Percentiles rank a stretch among this genome's conserved stretches.
Evolutionary conservation across 1,140 invertebrate species (phyloP).

Genomic region (Tenebrio molitor): DNA sequence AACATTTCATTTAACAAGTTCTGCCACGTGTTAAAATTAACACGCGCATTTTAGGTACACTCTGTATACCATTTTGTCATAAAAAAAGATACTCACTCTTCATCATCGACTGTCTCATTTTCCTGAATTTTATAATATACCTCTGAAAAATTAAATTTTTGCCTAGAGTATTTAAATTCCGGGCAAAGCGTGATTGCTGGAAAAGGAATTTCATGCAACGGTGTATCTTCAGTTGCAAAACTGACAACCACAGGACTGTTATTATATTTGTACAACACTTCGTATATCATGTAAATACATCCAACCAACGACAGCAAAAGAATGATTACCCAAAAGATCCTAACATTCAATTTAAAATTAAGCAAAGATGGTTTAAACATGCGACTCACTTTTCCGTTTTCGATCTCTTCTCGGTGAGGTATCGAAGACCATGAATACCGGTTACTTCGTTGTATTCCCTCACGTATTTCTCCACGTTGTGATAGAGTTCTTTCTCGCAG

Average conservation of each 20-base stretch:
- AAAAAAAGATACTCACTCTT: not conserved
- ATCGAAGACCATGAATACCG: constrained; percentile 50
- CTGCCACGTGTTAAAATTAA: too few species aligned
- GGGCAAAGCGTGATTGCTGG: constrained; percentile 71
- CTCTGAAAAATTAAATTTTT: constrained; percentile 12
- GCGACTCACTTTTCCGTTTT: constrained; percentile 47
- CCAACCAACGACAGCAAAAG: constrained; percentile 33
- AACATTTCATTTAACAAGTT: too few species aligned
- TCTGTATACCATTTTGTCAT: too few species aligned
- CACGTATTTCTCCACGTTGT: constrained; percentile 43
- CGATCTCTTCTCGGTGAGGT: constrained; percentile 49
- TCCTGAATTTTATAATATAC: not conserved
- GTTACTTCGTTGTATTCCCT: constrained; percentile 51
- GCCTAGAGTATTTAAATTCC: constrained; percentile 62
- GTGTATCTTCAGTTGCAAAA: constrained; percentile 69
- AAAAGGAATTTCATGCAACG: constrained; percentile 71
- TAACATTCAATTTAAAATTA: constrained; percentile 22
- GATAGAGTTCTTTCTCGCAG: not conserved
- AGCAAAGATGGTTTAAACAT: not conserved
- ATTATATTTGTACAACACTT: constrained; percentile 60
- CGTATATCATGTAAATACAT: constrained; percentile 45
- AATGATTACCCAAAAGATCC: constrained; percentile 49
- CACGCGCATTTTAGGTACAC: too few species aligned
- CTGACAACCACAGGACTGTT: constrained; percentile 71
- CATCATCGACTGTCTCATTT: not conserved